phyloP scores from a whole-genome alignment of 2,888 invertebrate genomes.

The Thysanoteuthis rhombus region DNA sequence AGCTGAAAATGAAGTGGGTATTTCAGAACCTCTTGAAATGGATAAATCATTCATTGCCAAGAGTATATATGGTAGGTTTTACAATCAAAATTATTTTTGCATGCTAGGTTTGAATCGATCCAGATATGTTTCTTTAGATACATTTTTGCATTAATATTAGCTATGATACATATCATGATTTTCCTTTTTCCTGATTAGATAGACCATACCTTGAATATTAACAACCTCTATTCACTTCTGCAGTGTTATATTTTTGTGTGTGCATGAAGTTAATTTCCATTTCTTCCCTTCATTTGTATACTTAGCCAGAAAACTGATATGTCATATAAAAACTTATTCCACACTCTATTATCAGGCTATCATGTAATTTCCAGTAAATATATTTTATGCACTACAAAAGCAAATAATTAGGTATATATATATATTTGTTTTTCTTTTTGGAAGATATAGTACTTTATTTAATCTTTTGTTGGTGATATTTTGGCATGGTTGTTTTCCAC shows the following conservation, averaged over 20 bases:
- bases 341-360: neutral
- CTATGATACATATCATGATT: neutral
- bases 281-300: constrained; percentile 17
- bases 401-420: too few species aligned
- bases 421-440: too few species aligned
- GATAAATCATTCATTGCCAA: constrained; percentile 53
- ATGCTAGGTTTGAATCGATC: neutral
- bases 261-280: constrained; percentile 24
- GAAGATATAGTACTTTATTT: too few species aligned
- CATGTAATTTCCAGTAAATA: neutral
- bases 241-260: constrained; percentile 19
- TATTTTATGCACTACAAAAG: too few species aligned
- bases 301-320: neutral
- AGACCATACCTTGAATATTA: neutral
- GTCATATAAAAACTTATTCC: neutral
- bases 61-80: constrained; percentile 57
- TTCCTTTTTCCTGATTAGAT: neutral
- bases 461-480: too few species aligned
- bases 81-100: neutral
- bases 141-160: neutral
- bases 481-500: too few species aligned
- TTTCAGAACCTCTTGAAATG: constrained; percentile 90
- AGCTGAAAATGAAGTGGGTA: constrained; percentile 90
- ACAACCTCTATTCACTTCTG: neutral
- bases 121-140: neutral